Evolutionary conservation across 2,797 vertebrate genomes (phyloP).

Genomic region (Gymnoscopelus microlampas): DNA sequence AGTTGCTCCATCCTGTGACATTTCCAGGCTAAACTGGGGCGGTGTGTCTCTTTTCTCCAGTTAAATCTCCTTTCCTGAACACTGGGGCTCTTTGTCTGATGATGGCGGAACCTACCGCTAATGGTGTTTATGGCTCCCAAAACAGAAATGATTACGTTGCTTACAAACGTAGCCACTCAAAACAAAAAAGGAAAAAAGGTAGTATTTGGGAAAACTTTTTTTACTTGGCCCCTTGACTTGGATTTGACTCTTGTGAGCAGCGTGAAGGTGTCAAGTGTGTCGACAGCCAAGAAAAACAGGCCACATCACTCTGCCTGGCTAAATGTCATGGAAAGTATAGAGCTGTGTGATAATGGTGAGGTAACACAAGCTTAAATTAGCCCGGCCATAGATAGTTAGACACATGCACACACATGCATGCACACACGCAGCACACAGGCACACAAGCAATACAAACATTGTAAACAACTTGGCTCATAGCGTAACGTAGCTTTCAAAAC

Average conservation of each 20-base stretch:
- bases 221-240: too few relatives aligned
- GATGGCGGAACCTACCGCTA: slow-evolving; percentile 10
- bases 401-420: too few relatives aligned
- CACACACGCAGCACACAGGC: too few relatives aligned
- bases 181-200: not conserved
- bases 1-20: slow-evolving; percentile 2
- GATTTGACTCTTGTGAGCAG: not conserved
- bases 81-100: slow-evolving; percentile 41
- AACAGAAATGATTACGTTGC: slow-evolving; percentile 16
- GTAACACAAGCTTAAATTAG: too few relatives aligned
- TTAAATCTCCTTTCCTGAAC: slow-evolving; percentile 29
- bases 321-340: too few relatives aligned
- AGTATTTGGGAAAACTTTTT: not conserved
- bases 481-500: too few relatives aligned
- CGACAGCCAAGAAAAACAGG: not conserved
- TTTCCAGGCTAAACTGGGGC: slow-evolving; percentile 20
- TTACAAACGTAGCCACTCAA: slow-evolving; percentile 13
- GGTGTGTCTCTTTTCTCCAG: slow-evolving; percentile 12
- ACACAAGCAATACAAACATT: too few relatives aligned
- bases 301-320: not conserved
- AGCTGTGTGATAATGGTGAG: too few relatives aligned
- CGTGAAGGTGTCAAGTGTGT: not conserved
- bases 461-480: too few relatives aligned
- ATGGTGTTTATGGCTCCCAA: slow-evolving; percentile 24
- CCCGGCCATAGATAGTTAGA: too few relatives aligned